phyloP scores from a whole-genome alignment of 2,797 vertebrate genomes.

The Anguilla marmorata region DNA sequence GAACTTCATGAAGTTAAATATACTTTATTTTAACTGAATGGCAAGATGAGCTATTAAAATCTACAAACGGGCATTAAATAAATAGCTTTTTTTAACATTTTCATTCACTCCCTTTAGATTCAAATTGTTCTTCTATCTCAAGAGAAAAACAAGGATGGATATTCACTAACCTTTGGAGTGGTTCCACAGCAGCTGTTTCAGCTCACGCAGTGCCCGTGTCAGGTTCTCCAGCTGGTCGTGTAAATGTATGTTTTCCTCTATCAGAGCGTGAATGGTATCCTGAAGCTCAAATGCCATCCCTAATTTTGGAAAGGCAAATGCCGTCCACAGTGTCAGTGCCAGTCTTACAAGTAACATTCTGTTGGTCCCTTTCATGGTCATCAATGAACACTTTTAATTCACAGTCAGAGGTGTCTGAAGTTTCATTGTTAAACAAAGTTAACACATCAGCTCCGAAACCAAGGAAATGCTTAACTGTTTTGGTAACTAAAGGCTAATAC shows the following conservation, averaged over 20 bases:
- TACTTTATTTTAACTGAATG: background rate
- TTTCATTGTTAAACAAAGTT: constrained; percentile 14
- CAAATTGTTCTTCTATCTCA: background rate
- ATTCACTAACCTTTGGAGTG: constrained; percentile 67
- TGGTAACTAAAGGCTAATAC: too few species aligned
- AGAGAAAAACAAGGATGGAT: background rate
- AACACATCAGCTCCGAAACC: constrained; percentile 7
- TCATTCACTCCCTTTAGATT: background rate
- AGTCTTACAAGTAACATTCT: constrained; percentile 22
- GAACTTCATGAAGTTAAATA: background rate
- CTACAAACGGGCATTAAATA: background rate
- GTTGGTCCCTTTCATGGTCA: background rate
- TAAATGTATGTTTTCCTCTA: constrained; percentile 78
- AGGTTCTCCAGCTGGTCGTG: constrained; percentile 81
- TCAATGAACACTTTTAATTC: background rate
- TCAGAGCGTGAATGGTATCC: constrained; percentile 77
- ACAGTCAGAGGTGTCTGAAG: background rate
- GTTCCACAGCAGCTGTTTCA: constrained; percentile 72
- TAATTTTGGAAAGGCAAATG: constrained; percentile 17
- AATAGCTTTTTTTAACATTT: background rate
- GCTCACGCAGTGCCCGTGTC: constrained; percentile 73
- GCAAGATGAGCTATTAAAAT: background rate
- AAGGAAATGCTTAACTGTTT: background rate
- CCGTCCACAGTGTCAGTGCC: constrained; percentile 21
- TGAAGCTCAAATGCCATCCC: constrained; percentile 72